Evolutionary conservation across 2,888 invertebrate species (phyloP).

Genomic region (Chironomus riparius): DNA sequence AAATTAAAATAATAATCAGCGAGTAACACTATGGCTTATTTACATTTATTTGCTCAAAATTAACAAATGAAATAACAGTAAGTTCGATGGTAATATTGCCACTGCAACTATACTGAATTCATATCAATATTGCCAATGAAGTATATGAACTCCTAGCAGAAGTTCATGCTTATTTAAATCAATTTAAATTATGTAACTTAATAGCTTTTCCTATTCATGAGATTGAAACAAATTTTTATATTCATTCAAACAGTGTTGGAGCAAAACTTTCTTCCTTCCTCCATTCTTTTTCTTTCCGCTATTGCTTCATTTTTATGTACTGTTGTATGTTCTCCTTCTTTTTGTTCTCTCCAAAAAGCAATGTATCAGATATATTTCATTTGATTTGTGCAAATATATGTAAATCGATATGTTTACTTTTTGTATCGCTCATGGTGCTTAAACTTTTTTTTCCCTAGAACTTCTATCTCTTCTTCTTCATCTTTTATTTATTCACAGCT

Average conservation of each 20-base stretch:
- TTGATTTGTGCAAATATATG: background rate
- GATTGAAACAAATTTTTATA: background rate
- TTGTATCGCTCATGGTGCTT: background rate
- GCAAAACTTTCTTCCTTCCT: background rate
- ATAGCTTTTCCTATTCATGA: background rate
- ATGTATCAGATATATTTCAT: background rate
- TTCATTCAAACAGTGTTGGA: background rate
- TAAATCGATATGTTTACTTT: background rate
- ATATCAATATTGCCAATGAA: too few species aligned
- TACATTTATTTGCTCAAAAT: too few species aligned
- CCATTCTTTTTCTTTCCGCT: background rate
- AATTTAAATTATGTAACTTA: background rate
- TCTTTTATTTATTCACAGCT: background rate
- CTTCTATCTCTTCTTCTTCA: too few species aligned
- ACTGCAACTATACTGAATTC: too few species aligned
- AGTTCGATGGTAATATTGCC: too few species aligned
- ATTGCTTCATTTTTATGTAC: background rate
- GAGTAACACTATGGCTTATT: too few species aligned
- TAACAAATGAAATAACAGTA: too few species aligned
- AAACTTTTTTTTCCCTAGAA: background rate
- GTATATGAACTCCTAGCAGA: too few species aligned
- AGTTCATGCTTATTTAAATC: too few species aligned
- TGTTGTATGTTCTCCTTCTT: too few species aligned
- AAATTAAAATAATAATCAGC: too few species aligned
- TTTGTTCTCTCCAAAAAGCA: too few species aligned